Base-by-base conservation (phyloP, 2,888 invertebrate genomes). In the Megalurothrips usitatus region DNA sequence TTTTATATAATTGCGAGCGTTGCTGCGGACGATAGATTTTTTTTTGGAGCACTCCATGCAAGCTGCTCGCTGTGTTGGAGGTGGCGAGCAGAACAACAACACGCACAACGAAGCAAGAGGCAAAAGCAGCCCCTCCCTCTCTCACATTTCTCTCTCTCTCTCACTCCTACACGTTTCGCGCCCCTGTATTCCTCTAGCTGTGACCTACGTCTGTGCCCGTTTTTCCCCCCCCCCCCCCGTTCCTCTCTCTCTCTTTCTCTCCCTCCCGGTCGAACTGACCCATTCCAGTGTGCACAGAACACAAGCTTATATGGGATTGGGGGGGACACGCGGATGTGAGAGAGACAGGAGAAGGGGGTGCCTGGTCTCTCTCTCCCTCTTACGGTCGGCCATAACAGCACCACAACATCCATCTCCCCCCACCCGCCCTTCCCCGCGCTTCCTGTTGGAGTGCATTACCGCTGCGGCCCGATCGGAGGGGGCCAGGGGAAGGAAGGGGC, bases 401-500 rank as follows among this genome's bases (percentile, higher is more conserved):
- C 68, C 68, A 75, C 68, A 75, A 75, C 68, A 75, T 75, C 68
- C 68, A 75, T 75, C 68, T 75, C 68, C 68, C 68, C 26, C 58
- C 58, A 10, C 58, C 58, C 14, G 11, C 58, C 58, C 14, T n/a
- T 2, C 11, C 14, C 2, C 14, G 4, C 68, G 23, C 68, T 75
- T 75, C 68, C 68, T 75, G 68, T 75, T 75, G 68, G 23, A 75
- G 68, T 75, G 68, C 68, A 75, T 75, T 75, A 75, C 68, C 68
- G 68, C 23, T 26, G 68, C 17, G 58, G 19, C 58, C n/a, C 58
- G 58, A 58, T 19, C 58, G 58, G 19, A 58, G 14, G 19, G 58
- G 52, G 52, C n/a, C 34, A 58, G 58, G 58, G 34, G 34, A 17
- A n/a, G 58, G 58, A 10, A 17, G 58, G 58, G n/a, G n/a, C n/a